Conservation (phyloP, 2,888 invertebrate species). For the Muscina levida region DNA sequence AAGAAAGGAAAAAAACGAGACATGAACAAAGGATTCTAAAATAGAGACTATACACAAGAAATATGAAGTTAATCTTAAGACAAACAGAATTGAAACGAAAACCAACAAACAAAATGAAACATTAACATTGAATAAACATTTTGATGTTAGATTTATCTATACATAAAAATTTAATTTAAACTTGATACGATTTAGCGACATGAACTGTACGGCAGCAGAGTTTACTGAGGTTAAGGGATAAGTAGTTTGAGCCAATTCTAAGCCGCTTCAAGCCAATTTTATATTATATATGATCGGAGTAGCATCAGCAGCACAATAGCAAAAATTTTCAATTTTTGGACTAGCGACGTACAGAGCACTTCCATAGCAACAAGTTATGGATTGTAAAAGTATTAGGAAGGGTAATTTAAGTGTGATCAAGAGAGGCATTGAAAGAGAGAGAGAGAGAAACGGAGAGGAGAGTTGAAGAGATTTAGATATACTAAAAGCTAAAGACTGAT, state of each 20-base stretch:
- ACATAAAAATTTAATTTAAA: neutral
- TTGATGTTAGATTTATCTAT: slow-evolving; percentile 28
- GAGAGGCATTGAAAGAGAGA: slow-evolving; percentile 19
- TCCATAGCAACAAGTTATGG: slow-evolving; percentile 3
- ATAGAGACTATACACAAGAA: slow-evolving; percentile 36
- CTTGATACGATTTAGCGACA: slow-evolving; percentile 18
- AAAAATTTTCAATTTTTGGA: slow-evolving; percentile 16
- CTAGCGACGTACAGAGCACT: slow-evolving; percentile 58
- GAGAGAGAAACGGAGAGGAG: slow-evolving; percentile 31
- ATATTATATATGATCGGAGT: neutral
- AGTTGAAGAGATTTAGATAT: slow-evolving; percentile 23
- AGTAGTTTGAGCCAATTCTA: slow-evolving; percentile 39
- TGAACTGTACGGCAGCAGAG: slow-evolving; percentile 57
- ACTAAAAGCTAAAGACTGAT: slow-evolving; percentile 1
- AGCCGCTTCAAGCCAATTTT: slow-evolving; percentile 19
- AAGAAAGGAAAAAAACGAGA: slow-evolving; percentile 15
- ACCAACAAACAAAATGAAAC: slow-evolving; percentile 9
- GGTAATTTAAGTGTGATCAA: neutral
- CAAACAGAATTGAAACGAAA: neutral
- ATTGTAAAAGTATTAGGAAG: slow-evolving; percentile 2
- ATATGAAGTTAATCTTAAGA: slow-evolving; percentile 23
- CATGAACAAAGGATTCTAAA: slow-evolving; percentile 14
- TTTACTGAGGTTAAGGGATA: neutral
- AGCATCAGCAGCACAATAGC: slow-evolving; percentile 10
- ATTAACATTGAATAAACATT: slow-evolving; percentile 48